phyloP scores from a whole-genome alignment of 2,113 vertebrate genomes.

The Pagrus major region DNA sequence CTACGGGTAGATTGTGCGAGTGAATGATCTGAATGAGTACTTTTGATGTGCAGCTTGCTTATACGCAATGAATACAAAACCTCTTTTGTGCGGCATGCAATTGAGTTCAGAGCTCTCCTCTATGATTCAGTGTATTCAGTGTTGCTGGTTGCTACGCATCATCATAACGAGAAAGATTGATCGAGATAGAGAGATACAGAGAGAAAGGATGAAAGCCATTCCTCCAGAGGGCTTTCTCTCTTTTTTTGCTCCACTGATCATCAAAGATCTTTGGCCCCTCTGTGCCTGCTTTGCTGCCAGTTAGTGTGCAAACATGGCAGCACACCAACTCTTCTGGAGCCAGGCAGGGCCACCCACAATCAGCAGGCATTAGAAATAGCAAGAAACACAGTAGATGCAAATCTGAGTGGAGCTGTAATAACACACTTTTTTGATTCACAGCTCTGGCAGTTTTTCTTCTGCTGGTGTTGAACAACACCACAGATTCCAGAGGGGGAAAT shows the following conservation, averaged over 20 bases:
- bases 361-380: slow-evolving; percentile 16
- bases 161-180: slow-evolving; percentile 45
- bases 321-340: slow-evolving; percentile 49
- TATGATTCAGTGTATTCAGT: slow-evolving; percentile 40
- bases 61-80: slow-evolving; percentile 53
- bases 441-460: slow-evolving; percentile 24
- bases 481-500: slow-evolving; percentile 20
- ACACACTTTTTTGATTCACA: slow-evolving; percentile 39
- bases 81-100: slow-evolving; percentile 38
- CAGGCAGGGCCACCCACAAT: slow-evolving; percentile 51
- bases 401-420: slow-evolving; percentile 33
- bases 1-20: slow-evolving; percentile 40
- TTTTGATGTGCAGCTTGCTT: slow-evolving; percentile 58
- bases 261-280: slow-evolving; percentile 59
- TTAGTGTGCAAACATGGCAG: slow-evolving; percentile 60
- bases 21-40: slow-evolving; percentile 59
- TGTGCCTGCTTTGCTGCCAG: slow-evolving; percentile 53
- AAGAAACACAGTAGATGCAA: slow-evolving; percentile 2
- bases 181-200: slow-evolving; percentile 41
- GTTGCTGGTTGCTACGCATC: slow-evolving; percentile 33
- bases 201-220: slow-evolving; percentile 61
- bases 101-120: slow-evolving; percentile 45
- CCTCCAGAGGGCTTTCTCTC: slow-evolving; percentile 46
- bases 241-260: slow-evolving; percentile 57
- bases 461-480: slow-evolving; percentile 18